Evolutionary conservation across 2,797 vertebrate genomes (phyloP), one percentile per base, ranked within the genome.

Genomic region (Thunnus albacares): DNA sequence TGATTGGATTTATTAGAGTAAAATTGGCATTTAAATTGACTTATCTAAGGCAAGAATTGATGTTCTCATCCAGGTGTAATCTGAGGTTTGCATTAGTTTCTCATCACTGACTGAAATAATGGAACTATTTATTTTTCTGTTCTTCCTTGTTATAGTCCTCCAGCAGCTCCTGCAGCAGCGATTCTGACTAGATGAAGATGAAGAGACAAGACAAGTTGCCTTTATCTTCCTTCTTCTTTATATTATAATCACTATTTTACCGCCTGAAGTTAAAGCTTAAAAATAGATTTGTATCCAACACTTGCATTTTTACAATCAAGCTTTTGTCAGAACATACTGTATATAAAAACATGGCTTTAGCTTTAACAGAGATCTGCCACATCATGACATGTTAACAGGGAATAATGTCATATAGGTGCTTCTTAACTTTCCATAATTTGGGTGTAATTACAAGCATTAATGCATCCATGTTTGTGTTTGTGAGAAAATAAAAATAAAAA

Each of bases 151-250:
- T 87, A 61, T 2, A 94, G 92, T 88, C 88, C 1, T 93, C 93
- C 84, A 93, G 93, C 86, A 94, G 93, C 82, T 93, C 90, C 80
- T 90, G 92, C 89, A 95, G 94, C 89, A 94, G 92, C 10, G 92
- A 94, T 86, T 94, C 91, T 0, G 90, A 94, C 73, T 94, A 89
- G 75, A 89, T 5, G n/a, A 52, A 49, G 55, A 77, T 4, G 22
- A 77, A 9, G 47, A 28, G 22, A 57, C n/a, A 30, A 63, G 15
- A 26, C 45, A 30, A 28, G 22, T 0, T 41, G n/a, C 43, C 51
- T 78, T 49, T 47, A 45, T 1, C 59, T 6, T 73, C 13, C 33
- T 6, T 11, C 12, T 17, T 15, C 12, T 17, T 15, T 4, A 14
- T 26, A 18, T 15, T 4, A 24, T 3, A 22, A 83, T 71, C 20